phyloP scores from a whole-genome alignment of 2,113 vertebrate genomes.

The Oenanthe oenanthe region DNA sequence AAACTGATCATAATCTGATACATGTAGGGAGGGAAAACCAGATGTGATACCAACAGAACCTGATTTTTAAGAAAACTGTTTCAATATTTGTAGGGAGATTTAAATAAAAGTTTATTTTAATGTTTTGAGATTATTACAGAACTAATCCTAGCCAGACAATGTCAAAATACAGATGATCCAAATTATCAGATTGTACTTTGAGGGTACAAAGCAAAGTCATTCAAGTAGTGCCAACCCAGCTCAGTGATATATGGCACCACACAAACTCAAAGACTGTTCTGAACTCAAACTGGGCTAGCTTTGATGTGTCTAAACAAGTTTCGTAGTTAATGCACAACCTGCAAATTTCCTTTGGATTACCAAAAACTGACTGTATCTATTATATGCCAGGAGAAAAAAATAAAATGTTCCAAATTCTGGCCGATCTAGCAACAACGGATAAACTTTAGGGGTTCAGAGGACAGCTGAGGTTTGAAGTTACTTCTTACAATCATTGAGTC shows the following conservation, averaged over 20 bases:
- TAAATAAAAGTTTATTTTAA: background rate
- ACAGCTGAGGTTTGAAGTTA: background rate
- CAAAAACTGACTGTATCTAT: background rate
- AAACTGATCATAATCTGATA: background rate
- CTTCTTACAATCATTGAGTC: background rate
- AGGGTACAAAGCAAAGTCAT: background rate
- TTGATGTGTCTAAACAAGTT: background rate
- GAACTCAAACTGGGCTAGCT: background rate
- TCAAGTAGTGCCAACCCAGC: background rate
- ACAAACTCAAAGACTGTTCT: background rate
- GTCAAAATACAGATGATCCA: background rate
- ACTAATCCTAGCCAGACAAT: background rate
- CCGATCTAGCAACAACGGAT: background rate
- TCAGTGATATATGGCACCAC: background rate
- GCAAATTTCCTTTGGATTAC: background rate
- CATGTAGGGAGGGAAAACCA: background rate
- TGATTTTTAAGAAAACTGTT: background rate
- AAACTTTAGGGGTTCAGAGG: background rate
- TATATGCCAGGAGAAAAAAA: accelerated
- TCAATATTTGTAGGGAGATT: background rate
- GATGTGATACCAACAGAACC: background rate
- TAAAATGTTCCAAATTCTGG: background rate
- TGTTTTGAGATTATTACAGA: background rate
- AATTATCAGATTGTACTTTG: background rate
- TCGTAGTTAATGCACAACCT: background rate